Percentiles rank a stretch among this genome's conserved stretches.
These are phyloP conservation scores for Falcaria lacertinaria DNA, from an alignment of 2,888 invertebrate genomes.

Conservation along the genomic window DNA sequence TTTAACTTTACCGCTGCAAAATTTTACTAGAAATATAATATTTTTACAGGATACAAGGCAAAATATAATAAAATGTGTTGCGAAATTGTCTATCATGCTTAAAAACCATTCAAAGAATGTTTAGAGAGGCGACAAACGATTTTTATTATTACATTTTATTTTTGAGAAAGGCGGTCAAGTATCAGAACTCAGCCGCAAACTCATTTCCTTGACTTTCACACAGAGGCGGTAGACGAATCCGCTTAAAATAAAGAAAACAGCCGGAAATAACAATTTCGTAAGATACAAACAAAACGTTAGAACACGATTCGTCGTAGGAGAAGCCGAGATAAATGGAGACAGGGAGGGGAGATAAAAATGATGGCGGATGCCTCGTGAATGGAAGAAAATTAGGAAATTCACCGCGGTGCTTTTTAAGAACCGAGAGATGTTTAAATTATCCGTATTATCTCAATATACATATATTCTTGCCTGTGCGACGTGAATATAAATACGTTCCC, in stretches of 20 bases:
- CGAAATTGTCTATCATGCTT: not conserved
- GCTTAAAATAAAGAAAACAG: conserved; percentile 69
- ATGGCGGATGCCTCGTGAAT: conserved; percentile 74
- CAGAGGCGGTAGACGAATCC: conserved; percentile 64
- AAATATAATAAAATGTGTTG: not conserved
- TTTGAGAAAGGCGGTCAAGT: conserved; percentile 56
- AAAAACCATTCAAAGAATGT: not conserved
- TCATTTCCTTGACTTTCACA: conserved; percentile 70
- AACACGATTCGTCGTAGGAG: conserved; percentile 62
- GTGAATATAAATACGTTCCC: conserved; percentile 16
- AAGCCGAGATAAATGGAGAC: conserved; percentile 71
- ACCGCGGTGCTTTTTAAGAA: conserved; percentile 60
- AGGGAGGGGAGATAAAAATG: conserved; percentile 75
- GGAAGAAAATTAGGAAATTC: conserved; percentile 73
- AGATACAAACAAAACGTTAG: conserved; percentile 76
- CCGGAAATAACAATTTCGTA: conserved; percentile 76
- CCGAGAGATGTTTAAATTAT: conserved; percentile 62
- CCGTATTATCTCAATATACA: conserved; percentile 45
- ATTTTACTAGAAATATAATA: too few species aligned
- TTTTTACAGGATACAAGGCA: not conserved
- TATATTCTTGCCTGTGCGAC: conserved; percentile 33
- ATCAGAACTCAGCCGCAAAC: conserved; percentile 54
- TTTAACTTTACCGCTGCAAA: conserved; percentile 40
- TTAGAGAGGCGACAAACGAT: conserved; percentile 34
- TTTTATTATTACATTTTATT: conserved; percentile 47